Base-by-base conservation (phyloP, 30 jellyfish, hydroid and myxozoan species). In the Pseudorhiza aurosa region DNA sequence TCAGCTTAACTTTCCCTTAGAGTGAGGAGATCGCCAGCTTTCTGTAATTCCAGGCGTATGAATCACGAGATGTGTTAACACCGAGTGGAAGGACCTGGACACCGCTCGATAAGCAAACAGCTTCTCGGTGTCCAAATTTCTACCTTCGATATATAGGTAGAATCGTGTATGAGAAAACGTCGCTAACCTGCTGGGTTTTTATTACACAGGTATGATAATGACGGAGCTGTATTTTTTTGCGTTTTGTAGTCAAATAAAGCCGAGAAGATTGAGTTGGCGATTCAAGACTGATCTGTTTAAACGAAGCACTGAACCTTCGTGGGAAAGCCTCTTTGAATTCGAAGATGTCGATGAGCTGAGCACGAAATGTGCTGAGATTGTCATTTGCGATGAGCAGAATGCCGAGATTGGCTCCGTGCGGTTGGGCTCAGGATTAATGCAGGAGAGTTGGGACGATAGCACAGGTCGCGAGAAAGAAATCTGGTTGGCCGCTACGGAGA, bases 391-490 rank as follows among this genome's bases (percentile, higher is more conserved):
- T 55, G 97, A 77, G 14, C 33, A 21, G 17, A 82, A 53, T 42
- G 97, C 56, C 19, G 60, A 77, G 18, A 58, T 87, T 12, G 99
- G 99, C 17, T 28, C 62, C 44, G 96, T 77, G 11, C 90, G 97
- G 7, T 77, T 94, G 6, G 97, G 99, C 25, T 58, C 88, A 3
- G 99, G 99, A 18, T 55, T 78, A 14, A 59, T 64, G 89, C 79
- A 60, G 19, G 93, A 71, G 24, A 36, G 55, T 27, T 94, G 96
- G 96, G 99, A 94, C 55, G 97, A 94, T 74, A 68, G 95, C 39
- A 56, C 68, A 9, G 99, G 91, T n/a, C 83, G 92, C 1, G 99
- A 94, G 58, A 60, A 64, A 15, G 97, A 76, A 24, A 51, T 94
- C 30, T 94, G 99, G 99, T 56, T 44, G 19, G 89, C 95, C 36